phyloP scores from a whole-genome alignment of 2,888 invertebrate genomes.

The Drosophila vallismaia region DNA sequence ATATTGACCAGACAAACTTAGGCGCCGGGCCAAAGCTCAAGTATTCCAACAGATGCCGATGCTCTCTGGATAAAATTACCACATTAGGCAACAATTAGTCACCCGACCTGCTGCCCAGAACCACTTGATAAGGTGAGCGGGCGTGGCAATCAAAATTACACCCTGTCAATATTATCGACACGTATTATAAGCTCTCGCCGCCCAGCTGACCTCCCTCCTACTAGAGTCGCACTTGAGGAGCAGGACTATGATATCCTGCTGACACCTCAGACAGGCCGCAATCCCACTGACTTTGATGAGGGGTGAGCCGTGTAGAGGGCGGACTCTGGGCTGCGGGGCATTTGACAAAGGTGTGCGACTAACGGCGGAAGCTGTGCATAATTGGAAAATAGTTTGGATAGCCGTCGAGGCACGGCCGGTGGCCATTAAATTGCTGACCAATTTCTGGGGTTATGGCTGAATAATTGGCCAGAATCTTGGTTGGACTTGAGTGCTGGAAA shows the following conservation, averaged over 20 bases:
- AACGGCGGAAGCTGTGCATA: constrained; percentile 59
- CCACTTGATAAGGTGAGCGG: constrained; percentile 48
- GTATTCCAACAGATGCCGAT: background rate
- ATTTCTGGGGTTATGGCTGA: constrained; percentile 5
- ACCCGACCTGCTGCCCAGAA: constrained; percentile 50
- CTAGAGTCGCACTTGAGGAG: constrained; percentile 11
- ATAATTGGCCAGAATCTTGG: constrained; percentile 31
- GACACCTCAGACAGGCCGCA: constrained; percentile 57
- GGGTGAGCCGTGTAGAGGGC: background rate
- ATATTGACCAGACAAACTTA: too few relatives aligned
- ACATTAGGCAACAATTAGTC: constrained; percentile 71
- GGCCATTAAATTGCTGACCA: constrained; percentile 48
- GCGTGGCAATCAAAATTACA: constrained; percentile 68
- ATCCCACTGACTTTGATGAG: constrained; percentile 64
- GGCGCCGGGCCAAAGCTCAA: constrained; percentile 37
- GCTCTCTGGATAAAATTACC: constrained; percentile 46
- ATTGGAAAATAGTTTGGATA: constrained; percentile 64
- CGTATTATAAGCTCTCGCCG: constrained; percentile 34
- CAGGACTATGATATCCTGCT: constrained; percentile 57
- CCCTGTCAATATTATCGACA: constrained; percentile 70
- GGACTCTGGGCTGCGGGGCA: constrained; percentile 8
- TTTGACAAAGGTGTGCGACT: constrained; percentile 42
- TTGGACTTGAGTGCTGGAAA: constrained; percentile 11
- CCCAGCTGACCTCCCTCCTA: constrained; percentile 5
- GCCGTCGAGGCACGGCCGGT: constrained; percentile 16